These are phyloP conservation scores for Myotis brandtii DNA, from an alignment of 2,113 vertebrate species.

Conservation along the genomic window DNA sequence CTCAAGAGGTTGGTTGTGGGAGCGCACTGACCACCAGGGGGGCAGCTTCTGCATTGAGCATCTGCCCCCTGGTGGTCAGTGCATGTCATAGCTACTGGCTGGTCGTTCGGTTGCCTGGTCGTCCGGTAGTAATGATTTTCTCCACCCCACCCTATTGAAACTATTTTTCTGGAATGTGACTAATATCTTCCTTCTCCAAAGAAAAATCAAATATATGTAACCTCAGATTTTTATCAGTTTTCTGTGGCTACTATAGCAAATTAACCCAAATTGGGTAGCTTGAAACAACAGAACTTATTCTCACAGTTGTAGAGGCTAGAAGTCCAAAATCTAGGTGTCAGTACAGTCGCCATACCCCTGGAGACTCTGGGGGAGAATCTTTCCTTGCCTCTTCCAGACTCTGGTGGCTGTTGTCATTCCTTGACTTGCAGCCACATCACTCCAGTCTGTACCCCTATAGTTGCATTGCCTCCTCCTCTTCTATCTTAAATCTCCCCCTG, in stretches of 20 bases:
- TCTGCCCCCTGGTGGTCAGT: no score
- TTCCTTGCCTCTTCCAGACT: not conserved
- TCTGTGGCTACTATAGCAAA: not conserved
- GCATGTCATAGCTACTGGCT: no score
- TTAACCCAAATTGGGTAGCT: not conserved
- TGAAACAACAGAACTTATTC: slow-evolving; percentile 13
- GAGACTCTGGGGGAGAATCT: not conserved
- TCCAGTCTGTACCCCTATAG: not conserved
- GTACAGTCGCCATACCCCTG: not conserved
- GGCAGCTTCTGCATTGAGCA: no score
- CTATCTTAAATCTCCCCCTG: not conserved
- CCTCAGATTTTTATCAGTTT: not conserved
- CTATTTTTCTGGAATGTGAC: not conserved
- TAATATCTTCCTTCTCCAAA: not conserved
- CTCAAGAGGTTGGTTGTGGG: no score
- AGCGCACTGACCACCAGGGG: no score
- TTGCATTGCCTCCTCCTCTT: not conserved
- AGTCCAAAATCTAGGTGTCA: not conserved
- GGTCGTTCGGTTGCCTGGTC: rapidly evolving
- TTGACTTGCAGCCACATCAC: not conserved
- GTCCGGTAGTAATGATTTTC: not conserved
- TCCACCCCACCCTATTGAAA: not conserved
- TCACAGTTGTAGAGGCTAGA: not conserved
- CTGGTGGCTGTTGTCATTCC: not conserved
- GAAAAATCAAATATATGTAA: not conserved